Evolutionary conservation across 2,797 vertebrate genomes (phyloP), one percentile per base, ranked within the genome.

Genomic region (Phaenicophaeus curvirostris): DNA sequence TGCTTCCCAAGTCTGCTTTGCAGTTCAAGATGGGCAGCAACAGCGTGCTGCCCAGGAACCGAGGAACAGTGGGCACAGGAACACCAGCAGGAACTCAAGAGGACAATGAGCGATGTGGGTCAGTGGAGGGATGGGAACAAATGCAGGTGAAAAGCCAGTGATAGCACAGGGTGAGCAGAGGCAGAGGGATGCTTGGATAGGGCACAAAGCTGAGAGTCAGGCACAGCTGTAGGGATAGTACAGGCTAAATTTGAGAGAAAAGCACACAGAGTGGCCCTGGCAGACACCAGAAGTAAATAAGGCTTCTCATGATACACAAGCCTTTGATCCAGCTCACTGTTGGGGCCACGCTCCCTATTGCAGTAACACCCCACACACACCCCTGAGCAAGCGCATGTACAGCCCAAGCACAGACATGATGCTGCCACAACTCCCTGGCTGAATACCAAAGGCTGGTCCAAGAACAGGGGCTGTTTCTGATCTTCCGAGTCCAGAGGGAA

Each of bases 391-490:
- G 21, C 8, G 28, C 42, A 30, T 1, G 1, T 2, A 8, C 18
- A 25, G 68, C 6, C 21, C 21, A 1, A 44, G 14, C 1, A 2
- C 15, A 21, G 28, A n/a, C 72, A 50, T 3, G 42, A 33, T 8
- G 35, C 33, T 20, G 50, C 30, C 53, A 21, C 0, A 1, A n/a
- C 21, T 61, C 30, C 5, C 0, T 7, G 48, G 35, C 14, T 1
- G 3, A 23, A 19, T 85, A 27, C 41, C 35, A 15, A 58, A 18
- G 31, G 37, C 44, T 28, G 30, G 4, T 48, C n/a, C n/a, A 13
- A 13, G 21, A 83, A 15, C 55, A 53, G 31, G 6, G 19, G 25
- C 41, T 57, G 18, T 14, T 68, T 48, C 37, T 58, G 31, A 33
- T 30, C 35, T 10, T 5, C 37, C 13, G 16, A 83, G 23, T 39